These are phyloP conservation scores for Bucorvus abyssinicus DNA, from an alignment of 2,797 vertebrate genomes.

Conservation along the genomic window DNA sequence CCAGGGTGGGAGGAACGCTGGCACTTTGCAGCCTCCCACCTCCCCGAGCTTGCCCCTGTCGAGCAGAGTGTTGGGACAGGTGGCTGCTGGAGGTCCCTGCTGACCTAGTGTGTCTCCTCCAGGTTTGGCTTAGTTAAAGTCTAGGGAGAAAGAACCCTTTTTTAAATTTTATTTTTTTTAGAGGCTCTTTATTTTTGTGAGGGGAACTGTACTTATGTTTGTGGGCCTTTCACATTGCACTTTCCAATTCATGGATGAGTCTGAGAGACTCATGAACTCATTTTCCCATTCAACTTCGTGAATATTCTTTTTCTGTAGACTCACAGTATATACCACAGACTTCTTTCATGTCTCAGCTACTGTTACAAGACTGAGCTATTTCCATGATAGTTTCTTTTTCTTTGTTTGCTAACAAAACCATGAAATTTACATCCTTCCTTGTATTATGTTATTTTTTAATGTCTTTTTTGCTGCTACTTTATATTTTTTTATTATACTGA, in stretches of 20 bases:
- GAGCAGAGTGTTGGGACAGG: neutral
- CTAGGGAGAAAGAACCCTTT: neutral
- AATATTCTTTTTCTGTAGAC: neutral
- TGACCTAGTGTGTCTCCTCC: fast-evolving
- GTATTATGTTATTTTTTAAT: neutral
- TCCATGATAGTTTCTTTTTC: neutral
- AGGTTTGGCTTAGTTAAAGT: neutral
- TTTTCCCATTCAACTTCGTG: neutral
- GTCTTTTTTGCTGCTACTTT: neutral
- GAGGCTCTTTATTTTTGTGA: neutral
- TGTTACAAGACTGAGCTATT: neutral
- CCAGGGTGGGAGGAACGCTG: neutral
- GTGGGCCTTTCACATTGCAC: neutral
- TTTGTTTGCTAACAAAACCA: neutral
- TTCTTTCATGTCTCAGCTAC: neutral
- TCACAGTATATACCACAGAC: neutral
- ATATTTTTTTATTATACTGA: neutral
- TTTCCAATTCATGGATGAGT: neutral
- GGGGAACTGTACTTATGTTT: neutral
- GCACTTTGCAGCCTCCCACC: neutral
- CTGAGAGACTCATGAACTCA: neutral
- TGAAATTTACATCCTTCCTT: neutral
- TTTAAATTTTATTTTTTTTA: neutral
- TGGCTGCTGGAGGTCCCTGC: fast-evolving
- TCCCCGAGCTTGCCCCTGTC: fast-evolving